These are phyloP conservation scores for Pipistrellus pipistrellus DNA, from an alignment of 2,797 vertebrate species.

Conservation along the genomic window DNA sequence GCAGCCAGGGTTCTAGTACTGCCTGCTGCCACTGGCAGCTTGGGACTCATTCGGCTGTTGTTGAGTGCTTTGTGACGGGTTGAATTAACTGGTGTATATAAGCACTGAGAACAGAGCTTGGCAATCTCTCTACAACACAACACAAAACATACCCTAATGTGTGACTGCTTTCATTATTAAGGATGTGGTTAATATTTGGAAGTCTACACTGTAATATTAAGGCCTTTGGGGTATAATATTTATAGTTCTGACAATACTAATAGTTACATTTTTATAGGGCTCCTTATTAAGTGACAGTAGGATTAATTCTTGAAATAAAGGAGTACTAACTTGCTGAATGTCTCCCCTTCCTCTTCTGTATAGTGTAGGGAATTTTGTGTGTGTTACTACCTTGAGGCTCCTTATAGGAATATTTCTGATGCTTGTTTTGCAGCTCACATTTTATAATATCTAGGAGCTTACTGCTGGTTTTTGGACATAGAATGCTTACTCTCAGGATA, in stretches of 20 bases:
- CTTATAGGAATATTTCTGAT: not conserved
- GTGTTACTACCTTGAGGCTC: fast-evolving
- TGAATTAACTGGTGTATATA: not conserved
- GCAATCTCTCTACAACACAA: not conserved
- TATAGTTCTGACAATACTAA: not conserved
- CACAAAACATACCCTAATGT: too few relatives aligned
- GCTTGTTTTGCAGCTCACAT: not conserved
- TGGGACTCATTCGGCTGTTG: not conserved
- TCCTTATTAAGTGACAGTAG: not conserved
- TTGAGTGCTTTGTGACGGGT: not conserved
- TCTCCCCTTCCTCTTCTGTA: not conserved
- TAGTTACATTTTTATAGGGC: not conserved
- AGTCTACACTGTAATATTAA: not conserved
- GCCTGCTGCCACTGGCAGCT: not conserved
- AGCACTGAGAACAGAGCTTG: not conserved
- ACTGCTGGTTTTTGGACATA: not conserved
- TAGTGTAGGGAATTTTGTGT: too few relatives aligned
- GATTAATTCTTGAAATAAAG: not conserved
- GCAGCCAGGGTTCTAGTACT: fast-evolving
- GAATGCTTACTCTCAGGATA: not conserved
- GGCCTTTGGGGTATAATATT: not conserved
- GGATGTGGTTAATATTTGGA: not conserved
- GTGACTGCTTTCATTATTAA: not conserved
- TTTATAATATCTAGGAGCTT: not conserved
- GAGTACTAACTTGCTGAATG: not conserved